Base-by-base conservation (phyloP, 2,888 invertebrate species). In the Galerucella pusilla region DNA sequence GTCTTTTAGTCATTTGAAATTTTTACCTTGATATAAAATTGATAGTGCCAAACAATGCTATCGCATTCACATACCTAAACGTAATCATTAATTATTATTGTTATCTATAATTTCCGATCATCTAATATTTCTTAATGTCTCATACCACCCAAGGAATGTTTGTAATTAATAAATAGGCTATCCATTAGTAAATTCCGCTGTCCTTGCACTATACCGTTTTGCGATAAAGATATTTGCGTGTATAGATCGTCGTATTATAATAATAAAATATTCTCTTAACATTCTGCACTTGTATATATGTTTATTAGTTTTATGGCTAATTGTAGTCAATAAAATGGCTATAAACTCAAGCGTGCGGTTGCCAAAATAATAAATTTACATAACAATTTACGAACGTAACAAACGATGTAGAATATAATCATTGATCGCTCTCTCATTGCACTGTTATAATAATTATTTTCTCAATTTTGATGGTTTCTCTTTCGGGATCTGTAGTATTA, bases 271-370 rank as follows among this genome's bases (percentile, higher is more conserved):
- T 49, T 25, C n/a, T 68, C 57, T 68, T 68, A 57, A 68, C 42
- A 68, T 68, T 68, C 68, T 52, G 42, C 28, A 68, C 35, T 42
- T 42, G 68, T 73, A 77, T 78, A 76, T 76, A 74, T 64, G 73
- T 79, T 80, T 79, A 80, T 79, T 79, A 78, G 71, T 71, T 77
- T 79, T 79, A 76, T 80, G 74, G 80, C 77, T 80, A 80, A 82
- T 82, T 81, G 79, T 78, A 74, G 77, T 75, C 80, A 80, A 82
- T 82, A 80, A 81, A 82, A 79, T 79, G 75, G 71, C 76, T 68
- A 78, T 81, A 80, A 81, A 82, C 78, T 74, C 72, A 78, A 77
- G 69, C 74, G 75, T 77, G 76, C 76, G 79, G 77, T 78, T 81
- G 81, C 81, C 81, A 81, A 81, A 81, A 81, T 80, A 80, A 79